Conservation (phyloP, 2,888 invertebrate genomes). For the Trachelus tabidus region DNA sequence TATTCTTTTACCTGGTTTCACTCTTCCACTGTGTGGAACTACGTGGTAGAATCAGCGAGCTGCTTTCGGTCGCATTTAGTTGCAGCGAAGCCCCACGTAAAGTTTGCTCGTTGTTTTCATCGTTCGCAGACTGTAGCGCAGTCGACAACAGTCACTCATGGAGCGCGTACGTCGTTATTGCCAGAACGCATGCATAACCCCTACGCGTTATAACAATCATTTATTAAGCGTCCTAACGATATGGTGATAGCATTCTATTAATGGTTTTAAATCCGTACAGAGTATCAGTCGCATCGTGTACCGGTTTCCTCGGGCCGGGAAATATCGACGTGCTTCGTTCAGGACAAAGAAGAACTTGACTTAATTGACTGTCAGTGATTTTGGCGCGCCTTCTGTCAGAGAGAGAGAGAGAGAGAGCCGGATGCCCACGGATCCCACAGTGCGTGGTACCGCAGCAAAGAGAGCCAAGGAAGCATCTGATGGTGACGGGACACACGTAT, state of each 20-base stretch:
- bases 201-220: neutral
- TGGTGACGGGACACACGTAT: neutral
- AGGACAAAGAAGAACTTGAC: neutral
- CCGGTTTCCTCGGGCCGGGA: neutral
- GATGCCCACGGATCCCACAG: neutral
- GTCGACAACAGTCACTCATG: neutral
- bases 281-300: neutral
- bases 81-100: neutral
- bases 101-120: neutral
- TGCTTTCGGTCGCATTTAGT: neutral
- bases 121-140: neutral
- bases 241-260: neutral
- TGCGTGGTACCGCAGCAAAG: neutral
- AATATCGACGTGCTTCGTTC: neutral
- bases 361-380: neutral
- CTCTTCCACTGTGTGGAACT: neutral
- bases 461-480: neutral
- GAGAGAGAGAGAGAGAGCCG: neutral
- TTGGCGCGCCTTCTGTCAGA: neutral
- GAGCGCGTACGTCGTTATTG: neutral
- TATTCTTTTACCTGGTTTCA: neutral
- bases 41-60: neutral
- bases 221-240: neutral
- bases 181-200: neutral
- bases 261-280: neutral